Base-by-base conservation (phyloP, 2,888 invertebrate species). In the Archips xylosteana region DNA sequence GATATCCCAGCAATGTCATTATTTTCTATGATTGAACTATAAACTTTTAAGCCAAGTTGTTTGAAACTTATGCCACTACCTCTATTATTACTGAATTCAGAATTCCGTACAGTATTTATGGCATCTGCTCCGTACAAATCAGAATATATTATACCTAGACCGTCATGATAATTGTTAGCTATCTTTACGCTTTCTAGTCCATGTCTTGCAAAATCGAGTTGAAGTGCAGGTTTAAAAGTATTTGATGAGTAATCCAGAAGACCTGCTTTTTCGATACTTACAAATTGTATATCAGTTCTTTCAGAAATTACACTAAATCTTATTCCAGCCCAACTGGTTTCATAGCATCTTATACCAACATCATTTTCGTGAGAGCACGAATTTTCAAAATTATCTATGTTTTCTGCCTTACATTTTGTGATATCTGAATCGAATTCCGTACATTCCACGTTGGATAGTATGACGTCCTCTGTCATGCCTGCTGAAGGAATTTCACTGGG, bases 251-350 rank as follows among this genome's bases (percentile, higher is more conserved):
- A 99, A 91, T 99, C 99, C 69, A 99, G 95, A 0, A 99, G 95
- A 0, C 99, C 99, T 5, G 99, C 98, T 88, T 97, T 97, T 90
- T 99, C 98, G 61, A 99, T 96, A 2, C 97, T 97, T 6, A 98
- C 95, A 81, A 97, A 98, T 86, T 98, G 98, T 76, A 99, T 94
- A 84, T 98, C 97, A 32, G 97, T 97, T 80, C 98, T 95, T 85
- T 98, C 97, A 0, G 99, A 97, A 70, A 98, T 94, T 71, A 98
- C 97, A 57, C 99, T 98, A 79, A 99, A 97, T 79, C 99, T 95
- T 0, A 99, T 92, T 0, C 99, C 99, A 0, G 99, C 98, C 99
- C 99, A 99, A 49, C 98, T 97, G 0, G 97, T 97, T 81, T 97
- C 97, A 78, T 98, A 97, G 84, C 99, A 99, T 77, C 97, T 95